These are phyloP conservation scores for Tonatia bakeri DNA, from an alignment of 2,113 vertebrate genomes.

Conservation along the genomic window DNA sequence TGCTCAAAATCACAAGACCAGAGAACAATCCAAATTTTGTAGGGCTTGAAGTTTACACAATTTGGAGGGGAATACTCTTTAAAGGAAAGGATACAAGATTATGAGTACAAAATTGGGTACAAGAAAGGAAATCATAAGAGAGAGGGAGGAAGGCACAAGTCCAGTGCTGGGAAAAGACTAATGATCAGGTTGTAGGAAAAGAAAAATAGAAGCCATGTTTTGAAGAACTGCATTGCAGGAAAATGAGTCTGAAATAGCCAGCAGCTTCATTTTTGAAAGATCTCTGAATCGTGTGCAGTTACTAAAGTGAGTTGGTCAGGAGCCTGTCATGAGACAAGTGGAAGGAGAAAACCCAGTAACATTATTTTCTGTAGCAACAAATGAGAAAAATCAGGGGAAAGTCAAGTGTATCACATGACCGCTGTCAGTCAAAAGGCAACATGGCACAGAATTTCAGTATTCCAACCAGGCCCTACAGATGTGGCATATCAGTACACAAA, in stretches of 20 bases:
- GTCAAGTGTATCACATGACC: conserved; percentile 78
- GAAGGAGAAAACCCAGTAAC: conserved; percentile 92
- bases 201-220: neutral
- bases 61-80: neutral
- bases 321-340: conserved; percentile 93
- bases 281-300: conserved; percentile 94
- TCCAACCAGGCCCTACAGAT: conserved; percentile 92
- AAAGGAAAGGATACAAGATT: conserved; percentile 14
- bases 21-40: neutral
- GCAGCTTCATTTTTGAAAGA: conserved; percentile 86
- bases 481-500: conserved; percentile 89
- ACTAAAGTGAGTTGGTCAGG: conserved; percentile 93
- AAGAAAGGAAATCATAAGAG: conserved; percentile 13
- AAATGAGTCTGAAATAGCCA: conserved; percentile 78
- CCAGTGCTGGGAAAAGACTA: neutral
- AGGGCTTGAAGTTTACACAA: neutral
- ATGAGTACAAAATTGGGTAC: neutral
- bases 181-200: neutral
- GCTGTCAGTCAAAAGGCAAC: conserved; percentile 93
- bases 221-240: conserved; percentile 74
- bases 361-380: conserved; percentile 96
- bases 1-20: neutral
- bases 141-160: neutral
- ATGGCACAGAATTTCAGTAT: conserved; percentile 94
- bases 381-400: conserved; percentile 90